Conservation (phyloP, 2,888 invertebrate species). For the Thereva nobilitata region DNA sequence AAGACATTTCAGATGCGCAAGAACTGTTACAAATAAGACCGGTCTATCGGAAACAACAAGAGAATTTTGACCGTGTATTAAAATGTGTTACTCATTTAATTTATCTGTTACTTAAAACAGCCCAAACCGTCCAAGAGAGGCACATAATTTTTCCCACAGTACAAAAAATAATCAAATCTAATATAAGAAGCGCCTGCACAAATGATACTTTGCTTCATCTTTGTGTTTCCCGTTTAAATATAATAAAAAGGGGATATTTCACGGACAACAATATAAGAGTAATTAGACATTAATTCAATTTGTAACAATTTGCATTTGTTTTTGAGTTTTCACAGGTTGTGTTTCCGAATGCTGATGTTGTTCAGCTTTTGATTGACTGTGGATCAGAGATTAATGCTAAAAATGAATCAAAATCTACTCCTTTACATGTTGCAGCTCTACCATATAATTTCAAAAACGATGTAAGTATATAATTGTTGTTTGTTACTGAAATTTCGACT, state of each 20-base stretch:
- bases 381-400: conserved; percentile 77
- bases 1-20: conserved; percentile 65
- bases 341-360: conserved; percentile 74
- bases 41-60: conserved; percentile 75
- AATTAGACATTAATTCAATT: conserved; percentile 66
- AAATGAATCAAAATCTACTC: conserved; percentile 76
- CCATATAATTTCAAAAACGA: conserved; percentile 73
- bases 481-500: not conserved
- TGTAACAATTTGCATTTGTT: not conserved
- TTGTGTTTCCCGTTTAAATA: conserved; percentile 76
- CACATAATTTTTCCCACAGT: conserved; percentile 59
- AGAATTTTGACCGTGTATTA: conserved; percentile 79
- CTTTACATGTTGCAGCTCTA: conserved; percentile 79
- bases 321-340: conserved; percentile 61
- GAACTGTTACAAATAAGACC: conserved; percentile 65
- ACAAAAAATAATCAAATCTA: conserved; percentile 59
- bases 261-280: conserved; percentile 64
- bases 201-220: conserved; percentile 86
- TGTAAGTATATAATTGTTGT: conserved; percentile 57
- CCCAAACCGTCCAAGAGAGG: conserved; percentile 61
- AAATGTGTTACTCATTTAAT: conserved; percentile 80
- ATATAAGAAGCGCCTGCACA: conserved; percentile 68
- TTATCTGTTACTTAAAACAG: conserved; percentile 68
- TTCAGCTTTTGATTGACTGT: conserved; percentile 73
- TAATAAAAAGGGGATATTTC: conserved; percentile 77